Evolutionary conservation across 2,888 invertebrate species (phyloP).

Genomic region (Spisula solida): DNA sequence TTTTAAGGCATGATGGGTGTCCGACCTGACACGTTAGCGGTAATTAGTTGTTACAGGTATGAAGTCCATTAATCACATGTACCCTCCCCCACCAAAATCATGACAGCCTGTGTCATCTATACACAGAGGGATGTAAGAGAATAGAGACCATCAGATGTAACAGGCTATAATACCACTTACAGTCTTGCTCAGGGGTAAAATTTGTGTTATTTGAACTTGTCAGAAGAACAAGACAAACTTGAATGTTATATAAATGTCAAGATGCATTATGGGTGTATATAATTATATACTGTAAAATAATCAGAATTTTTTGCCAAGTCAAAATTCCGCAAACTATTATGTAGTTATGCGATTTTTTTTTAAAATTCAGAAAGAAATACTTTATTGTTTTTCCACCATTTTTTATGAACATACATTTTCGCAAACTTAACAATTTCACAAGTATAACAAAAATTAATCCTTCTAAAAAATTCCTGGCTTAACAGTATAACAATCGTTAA

Average conservation of each 20-base stretch:
- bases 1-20: not conserved
- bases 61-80: constrained; percentile 21
- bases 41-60: not conserved
- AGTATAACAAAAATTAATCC: too few relatives aligned
- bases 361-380: too few relatives aligned
- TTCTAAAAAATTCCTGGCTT: too few relatives aligned
- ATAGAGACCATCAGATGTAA: not conserved
- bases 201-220: constrained; percentile 9
- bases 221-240: not conserved
- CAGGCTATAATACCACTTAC: not conserved
- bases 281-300: too few relatives aligned
- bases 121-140: not conserved
- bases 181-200: not conserved
- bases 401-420: too few relatives aligned
- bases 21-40: not conserved
- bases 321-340: too few relatives aligned
- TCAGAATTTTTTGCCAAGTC: too few relatives aligned
- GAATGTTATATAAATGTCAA: not conserved
- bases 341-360: too few relatives aligned
- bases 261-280: not conserved
- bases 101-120: constrained; percentile 18
- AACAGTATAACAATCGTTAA: too few relatives aligned
- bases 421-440: too few relatives aligned
- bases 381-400: too few relatives aligned
- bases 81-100: constrained; percentile 55